Evolutionary conservation across 2,888 invertebrate species (phyloP), one percentile per base, ranked within the genome.

Genomic region (Brachyptera putata): DNA sequence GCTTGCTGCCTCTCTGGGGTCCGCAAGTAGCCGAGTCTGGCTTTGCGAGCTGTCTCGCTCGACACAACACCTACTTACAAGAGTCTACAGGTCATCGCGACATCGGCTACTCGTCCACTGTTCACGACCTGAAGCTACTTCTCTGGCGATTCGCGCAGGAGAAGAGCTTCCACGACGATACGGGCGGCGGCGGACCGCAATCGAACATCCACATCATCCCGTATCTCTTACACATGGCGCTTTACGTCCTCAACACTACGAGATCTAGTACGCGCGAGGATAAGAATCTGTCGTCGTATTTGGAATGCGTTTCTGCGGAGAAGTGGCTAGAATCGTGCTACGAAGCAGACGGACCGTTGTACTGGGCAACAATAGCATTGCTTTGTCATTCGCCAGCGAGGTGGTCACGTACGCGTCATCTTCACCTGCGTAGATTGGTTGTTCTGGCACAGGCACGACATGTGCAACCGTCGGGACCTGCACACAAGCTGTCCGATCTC

Each of bases 181-280:
- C 95, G 1, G 96, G 97, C 16, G 99, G 95, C 66, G 95, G 95
- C 68, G 97, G 96, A 1, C 92, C 95, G 13, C 94, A 96, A 71
- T 95, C 95, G 66, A 97, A 97, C 78, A 89, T 97, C 88, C 95
- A 97, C 77, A 86, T 98, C 70, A 85, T 96, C 64, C 97, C 97
- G 7, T 96, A 96, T 72, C 80, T 97, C 59, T 79, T 91, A 64
- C 96, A 97, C 74, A 94, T 95, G 84, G 92, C 94, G 18, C 85
- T 97, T 16, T 97, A 97, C 74, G 89, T 94, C 65, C 84, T 95
- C 68, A 91, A 95, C 73, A 94, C 95, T 57, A 87, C 87, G 1
- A 83, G 91, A 46, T 86, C 87, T 37, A 84, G 84, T 2, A 77
- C 81, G 0, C 83, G 92, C 61, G 95, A 96, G 74, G 87, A 88